A percentile compares a stretch with the other conserved stretches of the same genome.
Evolutionary conservation across 2,888 invertebrate species (phyloP).

Genomic region (Troglohyphantes excavatus): DNA sequence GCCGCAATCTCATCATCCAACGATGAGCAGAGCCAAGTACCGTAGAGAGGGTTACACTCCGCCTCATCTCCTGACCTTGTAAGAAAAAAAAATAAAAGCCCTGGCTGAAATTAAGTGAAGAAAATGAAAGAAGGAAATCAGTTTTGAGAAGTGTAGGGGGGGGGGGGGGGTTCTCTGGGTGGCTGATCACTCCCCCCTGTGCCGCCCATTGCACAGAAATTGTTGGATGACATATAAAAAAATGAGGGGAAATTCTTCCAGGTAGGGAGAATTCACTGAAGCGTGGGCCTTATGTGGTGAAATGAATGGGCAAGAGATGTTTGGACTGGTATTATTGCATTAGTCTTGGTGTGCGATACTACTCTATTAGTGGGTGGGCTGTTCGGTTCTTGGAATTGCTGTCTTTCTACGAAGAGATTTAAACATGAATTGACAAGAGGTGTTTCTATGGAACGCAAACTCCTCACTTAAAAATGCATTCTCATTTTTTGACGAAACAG

Average conservation of each 20-base stretch:
- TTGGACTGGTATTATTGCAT: not conserved
- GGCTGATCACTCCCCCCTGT: slow-evolving; percentile 35
- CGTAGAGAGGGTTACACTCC: slow-evolving; percentile 71
- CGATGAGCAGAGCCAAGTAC: slow-evolving; percentile 58
- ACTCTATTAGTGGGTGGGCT: not conserved
- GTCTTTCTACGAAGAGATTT: no score
- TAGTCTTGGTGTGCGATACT: not conserved
- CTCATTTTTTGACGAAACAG: no score
- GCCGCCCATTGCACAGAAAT: slow-evolving; percentile 7
- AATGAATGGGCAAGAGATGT: slow-evolving; percentile 5
- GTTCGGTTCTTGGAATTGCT: no score
- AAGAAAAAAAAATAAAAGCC: slow-evolving; percentile 39
- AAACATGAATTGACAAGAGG: no score
- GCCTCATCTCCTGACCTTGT: slow-evolving; percentile 62
- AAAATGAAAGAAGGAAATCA: slow-evolving; percentile 31
- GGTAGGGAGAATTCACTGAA: not conserved
- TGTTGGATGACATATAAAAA: slow-evolving; percentile 11
- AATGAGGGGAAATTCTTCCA: slow-evolving; percentile 5
- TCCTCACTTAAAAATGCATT: no score
- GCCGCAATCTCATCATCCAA: slow-evolving; percentile 9
- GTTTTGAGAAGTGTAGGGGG: no score
- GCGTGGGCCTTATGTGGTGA: not conserved
- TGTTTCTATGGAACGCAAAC: no score
- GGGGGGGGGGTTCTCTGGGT: slow-evolving; percentile 40
- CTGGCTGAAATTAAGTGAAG: not conserved